Evolutionary conservation across 2,888 invertebrate genomes (phyloP), one percentile per base, ranked within the genome.

Genomic region (Pyrgus malvae): DNA sequence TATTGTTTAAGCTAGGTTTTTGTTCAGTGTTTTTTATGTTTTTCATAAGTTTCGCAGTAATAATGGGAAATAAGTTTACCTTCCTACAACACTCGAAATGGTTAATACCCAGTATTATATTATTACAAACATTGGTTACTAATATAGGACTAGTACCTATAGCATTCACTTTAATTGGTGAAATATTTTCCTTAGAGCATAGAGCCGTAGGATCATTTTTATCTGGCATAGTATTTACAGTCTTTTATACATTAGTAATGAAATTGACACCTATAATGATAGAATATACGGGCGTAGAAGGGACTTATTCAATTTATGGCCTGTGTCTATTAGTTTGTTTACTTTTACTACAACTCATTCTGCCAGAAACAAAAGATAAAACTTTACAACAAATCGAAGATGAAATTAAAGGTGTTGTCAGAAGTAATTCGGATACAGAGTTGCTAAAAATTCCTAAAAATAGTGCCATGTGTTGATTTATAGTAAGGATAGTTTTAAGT

Each of bases 161-260:
- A 2, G 53, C 62, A 1, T 74, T 66, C 62, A 49, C 66, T 2
- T 40, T 75, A 23, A 48, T 66, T 4, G 63, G 70, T 0, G 76
- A 77, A 64, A 55, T 75, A 12, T 68, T 72, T 55, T 68, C 75
- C 21, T 60, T 77, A 23, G 69, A 74, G 3, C 51, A 69, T 3
- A 72, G 68, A 53, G 72, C 70, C 2, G 7, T 29, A 5, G 55
- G 55, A 7, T 38, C 42, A 35, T 40, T 48, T 37, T 37, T 64
- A 2, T 59, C 69, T 27, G 71, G 72, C 0, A 25, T 76, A 11
- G 53, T 66, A 2, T 69, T 71, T 12, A 64, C 70, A 0, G 14
- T 44, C 1, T 60, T 70, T 1, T 72, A 65, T 40, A 59, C 64
- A 4, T 6, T 65, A 3, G 50, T 62, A 2, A 48, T 76, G 2